phyloP scores from a whole-genome alignment of 1,140 invertebrate species.

The Hyles vespertilio region DNA sequence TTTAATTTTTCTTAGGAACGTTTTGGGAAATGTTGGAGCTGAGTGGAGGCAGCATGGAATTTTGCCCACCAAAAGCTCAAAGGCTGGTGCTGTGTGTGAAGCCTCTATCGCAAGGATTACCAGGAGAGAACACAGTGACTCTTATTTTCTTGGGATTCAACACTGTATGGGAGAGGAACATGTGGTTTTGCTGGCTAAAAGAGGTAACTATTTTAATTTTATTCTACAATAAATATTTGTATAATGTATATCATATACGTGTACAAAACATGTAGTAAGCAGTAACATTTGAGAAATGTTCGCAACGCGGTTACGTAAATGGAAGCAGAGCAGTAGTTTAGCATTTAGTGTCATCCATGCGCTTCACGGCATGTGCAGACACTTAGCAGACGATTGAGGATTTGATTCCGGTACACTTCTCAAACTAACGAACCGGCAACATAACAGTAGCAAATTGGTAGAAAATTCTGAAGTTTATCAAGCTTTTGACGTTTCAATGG shows the following conservation, averaged over 20 bases:
- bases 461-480: conserved; percentile 51
- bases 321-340: too few species aligned
- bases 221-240: background rate
- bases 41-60: conserved; percentile 63
- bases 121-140: conserved; percentile 37
- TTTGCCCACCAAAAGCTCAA: conserved; percentile 66
- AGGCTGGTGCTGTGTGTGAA: conserved; percentile 68
- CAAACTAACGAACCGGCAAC: conserved; percentile 58
- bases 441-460: conserved; percentile 52
- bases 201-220: conserved; percentile 62
- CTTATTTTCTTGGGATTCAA: conserved; percentile 79
- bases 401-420: conserved; percentile 68
- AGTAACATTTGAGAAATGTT: background rate
- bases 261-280: background rate
- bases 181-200: conserved; percentile 80
- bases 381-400: conserved; percentile 37
- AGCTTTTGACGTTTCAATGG: conserved; percentile 53
- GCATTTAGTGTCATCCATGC: background rate
- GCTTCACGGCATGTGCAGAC: conserved; percentile 11
- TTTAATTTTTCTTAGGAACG: conserved; percentile 33
- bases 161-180: conserved; percentile 79
- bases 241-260: background rate
- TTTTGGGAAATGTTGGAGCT: conserved; percentile 55
- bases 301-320: background rate
- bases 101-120: conserved; percentile 48